A percentile compares a stretch with the other conserved stretches of the same genome.
phyloP scores from a whole-genome alignment of 2,888 invertebrate species.

The Habrosyne pyritoides region DNA sequence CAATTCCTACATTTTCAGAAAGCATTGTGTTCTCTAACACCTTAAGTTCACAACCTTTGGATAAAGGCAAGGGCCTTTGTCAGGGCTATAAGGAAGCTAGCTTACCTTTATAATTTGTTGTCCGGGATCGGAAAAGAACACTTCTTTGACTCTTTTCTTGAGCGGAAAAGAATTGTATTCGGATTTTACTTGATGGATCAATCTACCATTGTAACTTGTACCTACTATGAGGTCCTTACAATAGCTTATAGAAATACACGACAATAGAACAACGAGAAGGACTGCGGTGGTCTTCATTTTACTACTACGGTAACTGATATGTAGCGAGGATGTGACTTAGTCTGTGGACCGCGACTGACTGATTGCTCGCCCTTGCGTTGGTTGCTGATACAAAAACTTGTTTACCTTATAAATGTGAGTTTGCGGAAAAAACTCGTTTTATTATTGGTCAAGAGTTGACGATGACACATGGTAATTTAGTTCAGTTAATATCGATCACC shows the following conservation, averaged over 20 bases:
- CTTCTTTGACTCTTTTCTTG: conserved; percentile 76
- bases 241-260: conserved; percentile 54
- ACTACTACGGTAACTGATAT: conserved; percentile 23
- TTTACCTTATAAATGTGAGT: conserved; percentile 49
- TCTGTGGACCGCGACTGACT: conserved; percentile 53
- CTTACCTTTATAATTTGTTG: conserved; percentile 76
- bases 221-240: conserved; percentile 75
- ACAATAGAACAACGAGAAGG: conserved; percentile 55
- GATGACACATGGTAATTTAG: conserved; percentile 9
- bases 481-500: conserved; percentile 11
- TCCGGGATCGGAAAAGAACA: conserved; percentile 72
- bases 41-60: not conserved
- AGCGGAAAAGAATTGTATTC: conserved; percentile 73
- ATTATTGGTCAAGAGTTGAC: conserved; percentile 21
- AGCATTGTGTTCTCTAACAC: not conserved
- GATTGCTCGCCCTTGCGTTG: conserved; percentile 26
- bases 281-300: conserved; percentile 65
- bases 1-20: no score
- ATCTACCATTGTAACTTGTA: conserved; percentile 69
- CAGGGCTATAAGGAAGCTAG: conserved; percentile 13
- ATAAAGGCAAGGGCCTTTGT: not conserved
- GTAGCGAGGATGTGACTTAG: conserved; percentile 39
- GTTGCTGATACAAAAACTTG: conserved; percentile 39
- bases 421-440: conserved; percentile 56
- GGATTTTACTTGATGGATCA: conserved; percentile 69